Base-by-base conservation (phyloP, 1,140 invertebrate species). In the Akabosia matsudoensis region DNA sequence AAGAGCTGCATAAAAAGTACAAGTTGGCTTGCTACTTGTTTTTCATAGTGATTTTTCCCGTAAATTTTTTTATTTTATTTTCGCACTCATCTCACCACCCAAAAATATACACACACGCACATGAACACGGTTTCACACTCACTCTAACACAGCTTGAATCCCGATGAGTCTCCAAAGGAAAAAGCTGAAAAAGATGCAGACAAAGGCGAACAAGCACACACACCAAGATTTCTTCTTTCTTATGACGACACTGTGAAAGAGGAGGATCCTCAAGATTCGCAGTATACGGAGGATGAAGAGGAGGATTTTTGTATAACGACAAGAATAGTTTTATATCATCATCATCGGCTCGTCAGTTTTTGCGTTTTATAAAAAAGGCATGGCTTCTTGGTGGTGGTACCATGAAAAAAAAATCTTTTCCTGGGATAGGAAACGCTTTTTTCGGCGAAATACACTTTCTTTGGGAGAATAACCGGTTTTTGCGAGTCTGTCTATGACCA, bases 91-190 rank as follows among this genome's bases (percentile, higher is more conserved):
- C 37, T 45, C 7, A 45, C 7, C 7, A 45, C 14, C 14, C 54
- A 56, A 56, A 56, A 56, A 56, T 56, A n/a, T n/a, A 56, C 54
- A 56, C 54, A 24, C 54, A 56, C 54, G 37, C 37, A 45, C 37
- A 45, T 10, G 7, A 56, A 56, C 54, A 56, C 54, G 10, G 54
- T 56, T 56, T 56, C 54, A 56, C 54, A 56, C 54, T 56, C 54
- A 56, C 54, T 56, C 54, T 56, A 13, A 22, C 54, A 56, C 54
- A 56, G 54, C 54, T 56, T 56, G 54, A 56, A 56, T 56, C 54
- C n/a, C 4, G 54, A 56, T 56, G 54, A 56, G 24, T 56, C 37
- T 45, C 37, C 10, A 56, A 56, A 7, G 7, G 7, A 10, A 18
- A 45, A 45, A 45, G 18, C 37, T 45, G 37, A n/a, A n/a, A n/a